Base-by-base conservation (phyloP, 1,140 invertebrate genomes). In the Trachymyrmex cornetzi region DNA sequence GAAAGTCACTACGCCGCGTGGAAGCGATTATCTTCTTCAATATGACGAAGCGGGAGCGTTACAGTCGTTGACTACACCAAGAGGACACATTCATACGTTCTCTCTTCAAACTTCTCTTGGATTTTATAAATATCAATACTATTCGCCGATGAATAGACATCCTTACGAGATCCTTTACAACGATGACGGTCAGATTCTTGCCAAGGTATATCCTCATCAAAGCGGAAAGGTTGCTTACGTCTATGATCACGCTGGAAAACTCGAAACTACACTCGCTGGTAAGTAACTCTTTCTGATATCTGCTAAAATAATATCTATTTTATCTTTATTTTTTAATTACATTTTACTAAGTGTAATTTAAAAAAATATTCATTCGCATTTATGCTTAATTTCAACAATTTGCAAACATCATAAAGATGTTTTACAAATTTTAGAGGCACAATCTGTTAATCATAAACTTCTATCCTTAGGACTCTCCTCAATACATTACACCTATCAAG, bases 41-140 rank as follows among this genome's bases (percentile, higher is more conserved):
- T 99, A 99, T 90, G 99, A 99, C 92, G 97, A 98, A 87, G 97
- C 98, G 12, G 98, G 99, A 19, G 98, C 99, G 12, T 95, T 99
- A 3, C 97, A 98, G 91, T 98, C 98, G 4, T 94, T 99, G 12
- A 99, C 98, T 1, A 99, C 98, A 4, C 99, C 99, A 0, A 96
- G 98, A 82, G 98, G 98, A 22, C 98, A 99, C 88, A 98, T 98
- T 69, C 99, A 99, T 92, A 97, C 98, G 0, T 99, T 99, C 94
- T 97, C 97, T 0, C 96, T 99, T 7, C 98, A 99, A 94, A 98
- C 98, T 0, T 98, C 98, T 0, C 95, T 99, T 2, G 98, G 99
- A 24, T 98, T 98, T 94, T 99, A 98, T 94, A 98, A 98, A 92
- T 98, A 99, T 91, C 97, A 98, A 92, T 98, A 99, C 94, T 98